phyloP scores from a whole-genome alignment of 2,113 vertebrate genomes.

The Sminthopsis crassicaudata region DNA sequence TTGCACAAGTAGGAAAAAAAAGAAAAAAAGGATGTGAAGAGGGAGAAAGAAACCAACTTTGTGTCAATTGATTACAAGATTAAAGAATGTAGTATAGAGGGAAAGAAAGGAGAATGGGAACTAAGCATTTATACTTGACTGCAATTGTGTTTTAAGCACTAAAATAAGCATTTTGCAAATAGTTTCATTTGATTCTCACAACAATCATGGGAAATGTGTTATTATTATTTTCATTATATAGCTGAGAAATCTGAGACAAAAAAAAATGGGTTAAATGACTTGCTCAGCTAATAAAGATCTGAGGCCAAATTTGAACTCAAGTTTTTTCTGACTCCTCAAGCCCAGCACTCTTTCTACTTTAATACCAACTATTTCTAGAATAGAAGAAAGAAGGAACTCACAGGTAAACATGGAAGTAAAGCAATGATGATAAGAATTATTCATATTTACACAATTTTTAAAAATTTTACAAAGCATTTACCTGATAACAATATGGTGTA shows the following conservation, averaged over 20 bases:
- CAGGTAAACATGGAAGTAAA: not conserved
- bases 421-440: not conserved
- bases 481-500: not conserved
- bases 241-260: not conserved
- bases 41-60: not conserved
- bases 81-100: not conserved
- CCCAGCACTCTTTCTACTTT: not conserved
- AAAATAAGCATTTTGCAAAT: not conserved
- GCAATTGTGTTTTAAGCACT: not conserved
- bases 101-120: not conserved
- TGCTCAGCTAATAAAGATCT: not conserved
- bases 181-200: not conserved
- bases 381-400: not conserved
- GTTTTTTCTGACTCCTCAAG: not conserved
- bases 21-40: not conserved
- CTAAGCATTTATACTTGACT: not conserved
- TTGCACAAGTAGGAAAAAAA: not conserved
- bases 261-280: not conserved
- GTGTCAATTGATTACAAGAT: not conserved
- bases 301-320: not conserved
- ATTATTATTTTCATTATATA: not conserved
- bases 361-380: not conserved
- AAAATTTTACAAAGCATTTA: not conserved
- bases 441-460: not conserved
- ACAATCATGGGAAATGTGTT: not conserved